Evolutionary conservation across 2,797 vertebrate genomes (phyloP).

Genomic region (Hippoglossus hippoglossus): DNA sequence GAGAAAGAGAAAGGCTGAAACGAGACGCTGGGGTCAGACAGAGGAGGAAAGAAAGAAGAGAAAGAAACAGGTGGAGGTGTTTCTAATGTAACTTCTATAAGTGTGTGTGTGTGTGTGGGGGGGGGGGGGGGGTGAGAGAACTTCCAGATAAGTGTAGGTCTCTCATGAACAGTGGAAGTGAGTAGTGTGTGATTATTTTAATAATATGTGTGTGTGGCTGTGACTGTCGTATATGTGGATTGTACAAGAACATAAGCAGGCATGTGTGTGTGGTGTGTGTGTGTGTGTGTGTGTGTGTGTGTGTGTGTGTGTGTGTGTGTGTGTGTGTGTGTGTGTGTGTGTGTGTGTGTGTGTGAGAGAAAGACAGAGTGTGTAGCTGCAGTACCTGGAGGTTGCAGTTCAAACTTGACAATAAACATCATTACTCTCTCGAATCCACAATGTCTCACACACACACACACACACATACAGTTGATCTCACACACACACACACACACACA

Average conservation of each 20-base stretch:
- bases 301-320: neutral
- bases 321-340: neutral
- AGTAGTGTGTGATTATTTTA: conserved; percentile 42
- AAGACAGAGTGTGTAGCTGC: neutral
- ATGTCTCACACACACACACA: neutral
- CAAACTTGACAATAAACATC: conserved; percentile 20
- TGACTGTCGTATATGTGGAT: neutral
- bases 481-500: neutral
- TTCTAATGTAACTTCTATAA: conserved; percentile 11
- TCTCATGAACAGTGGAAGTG: conserved; percentile 33
- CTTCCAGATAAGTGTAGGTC: conserved; percentile 17
- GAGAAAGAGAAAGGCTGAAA: no score
- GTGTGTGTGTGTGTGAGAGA: conserved; percentile 3
- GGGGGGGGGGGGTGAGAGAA: neutral
- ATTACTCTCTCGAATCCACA: conserved; percentile 23
- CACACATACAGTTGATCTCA: neutral
- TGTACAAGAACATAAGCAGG: neutral
- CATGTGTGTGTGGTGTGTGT: neutral
- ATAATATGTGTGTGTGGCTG: conserved; percentile 12
- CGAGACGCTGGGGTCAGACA: no score
- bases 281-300: conserved; percentile 3
- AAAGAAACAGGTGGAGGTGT: neutral
- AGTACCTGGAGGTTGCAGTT: conserved; percentile 14
- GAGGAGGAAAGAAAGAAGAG: no score
- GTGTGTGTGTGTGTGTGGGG: neutral